phyloP scores from a whole-genome alignment of 1,140 invertebrate genomes.

The Bombyx mandarina region DNA sequence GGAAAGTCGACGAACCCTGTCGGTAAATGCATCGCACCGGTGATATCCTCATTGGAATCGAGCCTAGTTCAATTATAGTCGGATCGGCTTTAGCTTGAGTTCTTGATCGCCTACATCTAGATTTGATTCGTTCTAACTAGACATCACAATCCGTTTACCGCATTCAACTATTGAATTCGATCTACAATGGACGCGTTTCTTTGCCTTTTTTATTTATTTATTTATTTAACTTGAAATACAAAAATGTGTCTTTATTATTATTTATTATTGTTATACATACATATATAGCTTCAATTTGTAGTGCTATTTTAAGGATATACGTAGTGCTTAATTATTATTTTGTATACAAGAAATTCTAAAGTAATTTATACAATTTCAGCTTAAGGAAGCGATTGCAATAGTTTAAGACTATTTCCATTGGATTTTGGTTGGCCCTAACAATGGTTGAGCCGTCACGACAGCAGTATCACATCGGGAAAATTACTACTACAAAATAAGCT shows the following conservation, averaged over 20 bases:
- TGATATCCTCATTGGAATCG: conserved; percentile 15
- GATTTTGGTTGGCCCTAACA: too few relatives aligned
- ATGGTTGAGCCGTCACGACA: too few relatives aligned
- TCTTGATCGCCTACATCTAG: conserved; percentile 36
- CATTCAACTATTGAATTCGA: conserved; percentile 47
- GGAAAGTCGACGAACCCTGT: too few relatives aligned
- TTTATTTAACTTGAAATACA: neutral
- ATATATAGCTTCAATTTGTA: neutral
- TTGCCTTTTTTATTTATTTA: neutral
- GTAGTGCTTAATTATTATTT: neutral
- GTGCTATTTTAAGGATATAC: neutral
- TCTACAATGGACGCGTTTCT: conserved; percentile 31
- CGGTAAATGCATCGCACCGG: conserved; percentile 7
- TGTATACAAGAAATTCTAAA: too few relatives aligned
- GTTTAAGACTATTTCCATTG: too few relatives aligned
- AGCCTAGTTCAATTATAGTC: conserved; percentile 28
- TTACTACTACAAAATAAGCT: too few relatives aligned
- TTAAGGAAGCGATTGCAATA: too few relatives aligned
- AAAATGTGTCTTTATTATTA: neutral
- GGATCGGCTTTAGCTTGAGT: conserved; percentile 9
- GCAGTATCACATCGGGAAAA: too few relatives aligned
- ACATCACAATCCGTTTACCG: conserved; percentile 55
- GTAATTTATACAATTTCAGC: too few relatives aligned
- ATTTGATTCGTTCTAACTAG: conserved; percentile 58
- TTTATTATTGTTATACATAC: neutral